Evolutionary conservation across 2,797 vertebrate genomes (phyloP).

Genomic region (Lycodopsis pacificus): DNA sequence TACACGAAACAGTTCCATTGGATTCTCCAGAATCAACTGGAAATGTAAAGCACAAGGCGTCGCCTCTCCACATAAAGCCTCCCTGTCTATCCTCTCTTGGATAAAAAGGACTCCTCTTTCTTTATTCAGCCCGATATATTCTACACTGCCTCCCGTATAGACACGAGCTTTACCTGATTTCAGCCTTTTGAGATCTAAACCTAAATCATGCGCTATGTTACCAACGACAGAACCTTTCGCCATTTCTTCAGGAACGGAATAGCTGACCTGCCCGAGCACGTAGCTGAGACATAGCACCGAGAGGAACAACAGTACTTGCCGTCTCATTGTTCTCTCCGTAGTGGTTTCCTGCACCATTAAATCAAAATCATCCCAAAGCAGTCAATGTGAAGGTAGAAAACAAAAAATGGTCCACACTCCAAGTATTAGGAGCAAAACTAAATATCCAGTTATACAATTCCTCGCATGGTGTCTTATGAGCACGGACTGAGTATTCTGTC

Average conservation of each 20-base stretch:
- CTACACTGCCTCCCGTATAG: conserved; percentile 58
- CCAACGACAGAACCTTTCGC: conserved; percentile 78
- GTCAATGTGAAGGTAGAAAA: accelerated
- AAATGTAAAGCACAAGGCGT: conserved; percentile 87
- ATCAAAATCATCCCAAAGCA: conserved; percentile 36
- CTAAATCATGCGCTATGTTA: conserved; percentile 75
- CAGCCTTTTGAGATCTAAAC: conserved; percentile 75
- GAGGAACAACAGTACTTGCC: conserved; percentile 85
- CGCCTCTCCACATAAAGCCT: conserved; percentile 84
- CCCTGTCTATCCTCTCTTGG: conserved; percentile 86
- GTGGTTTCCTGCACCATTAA: conserved; percentile 10
- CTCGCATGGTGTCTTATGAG: neutral
- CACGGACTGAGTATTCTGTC: neutral
- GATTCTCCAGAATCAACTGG: conserved; percentile 86
- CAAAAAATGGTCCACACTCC: accelerated
- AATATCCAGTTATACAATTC: neutral
- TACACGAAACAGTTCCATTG: conserved; percentile 84
- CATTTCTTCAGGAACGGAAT: conserved; percentile 90
- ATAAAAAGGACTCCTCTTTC: conserved; percentile 85
- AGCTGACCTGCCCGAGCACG: conserved; percentile 84
- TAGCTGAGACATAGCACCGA: conserved; percentile 71
- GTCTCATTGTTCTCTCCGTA: conserved; percentile 70
- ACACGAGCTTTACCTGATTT: conserved; percentile 83
- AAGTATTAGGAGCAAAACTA: accelerated
- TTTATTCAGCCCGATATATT: conserved; percentile 86